These are phyloP conservation scores for Gymnorhina tibicen DNA, from an alignment of 2,113 vertebrate species.

Conservation along the genomic window DNA sequence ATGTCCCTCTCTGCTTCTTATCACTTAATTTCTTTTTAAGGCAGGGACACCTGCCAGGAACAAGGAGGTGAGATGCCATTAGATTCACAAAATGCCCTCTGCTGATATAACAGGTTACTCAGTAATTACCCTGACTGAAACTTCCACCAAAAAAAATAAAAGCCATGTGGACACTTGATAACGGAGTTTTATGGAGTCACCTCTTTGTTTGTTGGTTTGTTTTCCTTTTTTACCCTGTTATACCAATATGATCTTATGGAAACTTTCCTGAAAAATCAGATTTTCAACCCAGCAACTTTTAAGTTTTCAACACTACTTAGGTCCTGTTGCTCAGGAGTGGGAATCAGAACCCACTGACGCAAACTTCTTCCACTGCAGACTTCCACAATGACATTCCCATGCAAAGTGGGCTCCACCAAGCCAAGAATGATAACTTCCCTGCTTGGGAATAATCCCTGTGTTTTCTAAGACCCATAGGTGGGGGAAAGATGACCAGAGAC, in stretches of 20 bases:
- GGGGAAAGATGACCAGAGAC: not conserved
- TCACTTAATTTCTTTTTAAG: not conserved
- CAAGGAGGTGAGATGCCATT: not conserved
- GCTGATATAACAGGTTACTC: not conserved
- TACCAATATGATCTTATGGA: not conserved
- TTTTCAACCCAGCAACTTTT: not conserved
- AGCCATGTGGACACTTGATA: not conserved
- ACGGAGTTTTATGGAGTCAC: not conserved
- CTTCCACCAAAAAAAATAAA: not conserved
- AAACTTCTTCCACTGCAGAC: not conserved
- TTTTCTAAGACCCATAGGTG: not conserved
- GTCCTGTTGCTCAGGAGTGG: not conserved
- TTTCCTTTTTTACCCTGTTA: not conserved
- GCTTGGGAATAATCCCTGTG: not conserved
- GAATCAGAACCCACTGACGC: not conserved
- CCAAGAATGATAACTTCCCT: not conserved
- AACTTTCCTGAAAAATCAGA: not conserved
- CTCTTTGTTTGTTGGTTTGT: not conserved
- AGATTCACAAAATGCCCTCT: not conserved
- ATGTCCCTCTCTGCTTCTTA: not conserved
- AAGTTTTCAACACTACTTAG: not conserved
- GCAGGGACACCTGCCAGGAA: not conserved
- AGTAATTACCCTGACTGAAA: not conserved
- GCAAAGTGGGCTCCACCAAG: not conserved
- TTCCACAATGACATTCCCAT: not conserved